These are phyloP conservation scores for Dolichoris vasculosae DNA, from an alignment of 1,140 invertebrate species.

Conservation along the genomic window DNA sequence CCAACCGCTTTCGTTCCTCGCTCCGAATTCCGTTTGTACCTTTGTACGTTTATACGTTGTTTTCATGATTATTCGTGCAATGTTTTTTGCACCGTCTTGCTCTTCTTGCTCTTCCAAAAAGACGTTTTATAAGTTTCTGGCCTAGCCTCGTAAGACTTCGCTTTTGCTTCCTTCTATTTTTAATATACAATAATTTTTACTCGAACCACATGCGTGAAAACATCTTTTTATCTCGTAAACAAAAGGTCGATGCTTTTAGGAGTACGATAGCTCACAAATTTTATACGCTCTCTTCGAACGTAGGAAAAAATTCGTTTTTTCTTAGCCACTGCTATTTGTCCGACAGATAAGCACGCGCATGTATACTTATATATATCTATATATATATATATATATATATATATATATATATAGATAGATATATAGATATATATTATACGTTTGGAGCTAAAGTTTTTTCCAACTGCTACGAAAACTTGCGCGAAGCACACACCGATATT, in stretches of 20 bases:
- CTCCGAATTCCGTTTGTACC: too few species aligned
- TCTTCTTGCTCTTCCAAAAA: not conserved
- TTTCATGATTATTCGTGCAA: not conserved
- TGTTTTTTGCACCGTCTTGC: not conserved
- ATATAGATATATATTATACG: too few species aligned
- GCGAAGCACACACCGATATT: not conserved
- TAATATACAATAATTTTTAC: not conserved
- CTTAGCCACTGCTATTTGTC: not conserved
- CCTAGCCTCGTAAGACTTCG: not conserved
- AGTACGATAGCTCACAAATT: not conserved
- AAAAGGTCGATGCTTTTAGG: not conserved
- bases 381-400: too few species aligned
- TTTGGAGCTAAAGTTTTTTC: too few species aligned
- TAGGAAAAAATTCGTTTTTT: not conserved
- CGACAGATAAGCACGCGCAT: not conserved
- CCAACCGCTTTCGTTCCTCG: not conserved
- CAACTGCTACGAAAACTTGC: not conserved
- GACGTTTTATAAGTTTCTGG: not conserved
- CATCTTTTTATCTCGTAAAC: not conserved
- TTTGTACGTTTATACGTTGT: not conserved
- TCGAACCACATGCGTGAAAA: not conserved
- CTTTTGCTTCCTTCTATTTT: not conserved
- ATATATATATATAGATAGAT: too few species aligned
- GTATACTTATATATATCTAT: too few species aligned
- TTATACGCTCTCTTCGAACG: not conserved